Conservation (phyloP, 2,113 vertebrate species). For the Brachypteracias leptosomus region DNA sequence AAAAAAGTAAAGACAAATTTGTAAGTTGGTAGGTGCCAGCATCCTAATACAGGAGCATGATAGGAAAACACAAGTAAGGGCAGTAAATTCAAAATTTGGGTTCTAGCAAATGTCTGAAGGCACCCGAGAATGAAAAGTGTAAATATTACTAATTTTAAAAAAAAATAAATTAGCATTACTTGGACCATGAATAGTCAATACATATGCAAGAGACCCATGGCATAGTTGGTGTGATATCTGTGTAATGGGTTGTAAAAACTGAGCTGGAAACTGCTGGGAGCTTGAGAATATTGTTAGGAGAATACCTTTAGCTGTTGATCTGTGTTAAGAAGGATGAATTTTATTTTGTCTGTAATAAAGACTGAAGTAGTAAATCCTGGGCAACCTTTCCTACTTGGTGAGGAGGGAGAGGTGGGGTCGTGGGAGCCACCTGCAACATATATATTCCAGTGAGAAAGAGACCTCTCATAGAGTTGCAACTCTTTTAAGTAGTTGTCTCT, state of each 20-base stretch:
- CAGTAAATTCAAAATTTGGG: not conserved
- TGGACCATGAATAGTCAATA: not conserved
- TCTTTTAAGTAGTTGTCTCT: not conserved
- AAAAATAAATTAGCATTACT: not conserved
- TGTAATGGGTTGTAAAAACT: not conserved
- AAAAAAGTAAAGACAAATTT: constrained; percentile 16
- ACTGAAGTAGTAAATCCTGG: not conserved
- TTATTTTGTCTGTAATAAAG: not conserved
- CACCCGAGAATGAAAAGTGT: not conserved
- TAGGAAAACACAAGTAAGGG: not conserved
- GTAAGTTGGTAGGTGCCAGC: not conserved
- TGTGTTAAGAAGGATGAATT: not conserved
- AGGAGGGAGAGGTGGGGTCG: not conserved
- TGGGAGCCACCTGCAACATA: not conserved
- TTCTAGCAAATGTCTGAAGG: not conserved
- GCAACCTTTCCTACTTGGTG: not conserved
- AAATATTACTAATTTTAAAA: not conserved
- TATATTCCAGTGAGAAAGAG: not conserved
- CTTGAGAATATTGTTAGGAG: not conserved
- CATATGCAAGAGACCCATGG: not conserved
- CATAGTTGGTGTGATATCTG: not conserved
- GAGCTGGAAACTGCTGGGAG: not conserved
- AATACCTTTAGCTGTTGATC: not conserved
- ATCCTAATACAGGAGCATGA: not conserved
- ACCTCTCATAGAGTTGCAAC: not conserved